These are phyloP conservation scores for Mechanitis mazaeus DNA, from an alignment of 2,888 invertebrate genomes.

Conservation along the genomic window DNA sequence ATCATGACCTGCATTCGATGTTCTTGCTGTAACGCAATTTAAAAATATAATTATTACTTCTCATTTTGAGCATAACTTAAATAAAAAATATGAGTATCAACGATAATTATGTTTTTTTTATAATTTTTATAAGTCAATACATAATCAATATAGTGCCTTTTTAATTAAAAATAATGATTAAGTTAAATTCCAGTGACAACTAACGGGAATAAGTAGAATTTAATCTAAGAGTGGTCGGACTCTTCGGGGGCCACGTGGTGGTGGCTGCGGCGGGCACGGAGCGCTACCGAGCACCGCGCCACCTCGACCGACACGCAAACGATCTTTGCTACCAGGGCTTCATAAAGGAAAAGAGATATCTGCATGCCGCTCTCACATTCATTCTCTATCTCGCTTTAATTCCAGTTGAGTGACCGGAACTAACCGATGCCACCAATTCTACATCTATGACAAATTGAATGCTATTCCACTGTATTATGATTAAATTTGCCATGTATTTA, in stretches of 20 bases:
- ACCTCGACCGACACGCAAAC: constrained; percentile 73
- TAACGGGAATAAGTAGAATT: too few relatives aligned
- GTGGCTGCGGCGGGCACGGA: constrained; percentile 32
- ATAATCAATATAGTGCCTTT: too few relatives aligned
- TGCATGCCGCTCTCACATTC: constrained; percentile 38
- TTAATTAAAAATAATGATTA: too few relatives aligned
- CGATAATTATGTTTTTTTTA: too few relatives aligned
- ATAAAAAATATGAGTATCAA: too few relatives aligned
- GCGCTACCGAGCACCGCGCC: constrained; percentile 61
- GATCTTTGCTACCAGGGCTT: constrained; percentile 65
- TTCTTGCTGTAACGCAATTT: constrained; percentile 1
- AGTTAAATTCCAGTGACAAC: too few relatives aligned
- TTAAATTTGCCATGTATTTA: neutral
- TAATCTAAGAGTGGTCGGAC: neutral
- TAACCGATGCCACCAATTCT: neutral
- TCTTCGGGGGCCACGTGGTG: constrained; percentile 19
- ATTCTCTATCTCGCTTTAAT: constrained; percentile 53
- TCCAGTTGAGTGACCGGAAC: constrained; percentile 34
- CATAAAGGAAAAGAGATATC: constrained; percentile 40
- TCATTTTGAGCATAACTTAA: too few relatives aligned
- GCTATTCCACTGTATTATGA: neutral
- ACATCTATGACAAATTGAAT: neutral
- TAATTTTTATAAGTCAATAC: too few relatives aligned
- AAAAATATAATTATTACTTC: neutral
- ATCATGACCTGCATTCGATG: neutral